A percentile compares a stretch with the other conserved stretches of the same genome.
Conservation (phyloP, 2,113 vertebrate genomes). For the Glaucomys volans region DNA sequence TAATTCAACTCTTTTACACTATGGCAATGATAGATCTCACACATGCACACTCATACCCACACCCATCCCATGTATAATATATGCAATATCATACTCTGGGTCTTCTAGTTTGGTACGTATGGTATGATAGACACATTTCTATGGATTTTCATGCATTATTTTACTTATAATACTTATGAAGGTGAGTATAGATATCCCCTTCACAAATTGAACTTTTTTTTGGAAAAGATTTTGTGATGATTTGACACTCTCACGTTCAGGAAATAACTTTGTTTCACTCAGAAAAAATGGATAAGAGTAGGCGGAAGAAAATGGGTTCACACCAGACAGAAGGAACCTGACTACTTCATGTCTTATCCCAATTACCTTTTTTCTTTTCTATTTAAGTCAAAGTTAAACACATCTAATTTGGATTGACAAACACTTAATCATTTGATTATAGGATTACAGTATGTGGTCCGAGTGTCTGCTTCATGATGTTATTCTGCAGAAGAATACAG, state of each 20-base stretch:
- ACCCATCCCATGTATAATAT: background rate
- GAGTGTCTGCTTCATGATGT: background rate
- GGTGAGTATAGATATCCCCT: conserved; percentile 5
- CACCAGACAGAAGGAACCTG: conserved; percentile 52
- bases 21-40: conserved; percentile 56
- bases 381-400: conserved; percentile 53
- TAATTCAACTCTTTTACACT: conserved; percentile 76
- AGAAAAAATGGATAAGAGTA: conserved; percentile 42
- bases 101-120: background rate
- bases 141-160: conserved; percentile 13
- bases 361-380: conserved; percentile 28
- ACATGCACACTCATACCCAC: background rate
- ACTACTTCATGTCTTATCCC: conserved; percentile 44
- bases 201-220: conserved; percentile 40
- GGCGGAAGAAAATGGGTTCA: conserved; percentile 17
- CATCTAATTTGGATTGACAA: conserved; percentile 60
- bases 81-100: background rate
- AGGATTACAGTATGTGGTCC: background rate
- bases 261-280: conserved; percentile 48
- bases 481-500: background rate
- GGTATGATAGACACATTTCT: background rate
- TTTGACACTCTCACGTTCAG: conserved; percentile 41
- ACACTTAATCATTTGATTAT: conserved; percentile 44
- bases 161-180: conserved; percentile 26
- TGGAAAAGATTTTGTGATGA: background rate